Percentiles rank a stretch among this genome's conserved stretches.
phyloP scores from a whole-genome alignment of 1,140 invertebrate genomes.

The Saccostrea cuccullata region DNA sequence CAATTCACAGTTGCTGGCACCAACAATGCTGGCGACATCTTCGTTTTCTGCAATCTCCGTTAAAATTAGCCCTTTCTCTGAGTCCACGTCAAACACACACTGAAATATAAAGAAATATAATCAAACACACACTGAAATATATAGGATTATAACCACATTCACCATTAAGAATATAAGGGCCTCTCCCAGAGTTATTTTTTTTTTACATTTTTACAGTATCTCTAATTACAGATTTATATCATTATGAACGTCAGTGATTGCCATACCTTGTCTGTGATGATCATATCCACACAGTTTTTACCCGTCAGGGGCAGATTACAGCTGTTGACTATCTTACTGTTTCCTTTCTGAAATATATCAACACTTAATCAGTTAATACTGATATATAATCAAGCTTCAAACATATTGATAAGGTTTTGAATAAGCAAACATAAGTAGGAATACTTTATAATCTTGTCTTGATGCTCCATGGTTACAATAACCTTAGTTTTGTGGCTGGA shows the following conservation, averaged over 20 bases:
- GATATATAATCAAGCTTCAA: no score
- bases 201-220: no score
- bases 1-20: constrained; percentile 90
- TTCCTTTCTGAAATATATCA: constrained; percentile 82
- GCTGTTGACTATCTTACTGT: constrained; percentile 92
- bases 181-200: no score
- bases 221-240: constrained; percentile 83
- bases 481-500: constrained; percentile 91
- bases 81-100: constrained; percentile 86
- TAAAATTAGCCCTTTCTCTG: constrained; percentile 86
- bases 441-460: constrained; percentile 83
- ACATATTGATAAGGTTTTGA: neutral
- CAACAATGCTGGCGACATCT: constrained; percentile 89
- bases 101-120: neutral
- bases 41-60: constrained; percentile 90
- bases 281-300: constrained; percentile 94
- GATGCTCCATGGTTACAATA: constrained; percentile 98
- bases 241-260: no score
- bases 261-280: constrained; percentile 96
- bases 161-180: no score
- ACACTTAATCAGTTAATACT: neutral
- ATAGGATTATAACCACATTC: no score
- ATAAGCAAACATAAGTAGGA: neutral
- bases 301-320: constrained; percentile 98
- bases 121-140: no score